Conservation (phyloP, 92 coral and sea anemone species). For the Actinernus sp. region DNA sequence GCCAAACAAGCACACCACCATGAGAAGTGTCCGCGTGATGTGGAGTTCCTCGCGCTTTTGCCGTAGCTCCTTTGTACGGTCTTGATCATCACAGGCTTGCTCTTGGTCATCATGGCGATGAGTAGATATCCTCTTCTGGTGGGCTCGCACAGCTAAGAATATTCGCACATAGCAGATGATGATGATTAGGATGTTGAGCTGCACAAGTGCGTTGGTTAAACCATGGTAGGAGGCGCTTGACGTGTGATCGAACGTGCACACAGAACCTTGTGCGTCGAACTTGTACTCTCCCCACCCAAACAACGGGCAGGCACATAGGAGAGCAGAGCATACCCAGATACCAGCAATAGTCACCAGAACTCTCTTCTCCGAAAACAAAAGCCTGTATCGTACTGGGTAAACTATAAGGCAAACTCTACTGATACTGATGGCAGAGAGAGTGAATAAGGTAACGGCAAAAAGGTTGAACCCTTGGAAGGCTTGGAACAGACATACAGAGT, state of each 20-base stretch:
- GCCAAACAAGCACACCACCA: slow-evolving; percentile 51
- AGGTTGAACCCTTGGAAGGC: slow-evolving; percentile 38
- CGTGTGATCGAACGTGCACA: slow-evolving; percentile 49
- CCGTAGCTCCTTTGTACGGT: not conserved
- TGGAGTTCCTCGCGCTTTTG: slow-evolving; percentile 42
- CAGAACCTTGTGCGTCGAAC: slow-evolving; percentile 26
- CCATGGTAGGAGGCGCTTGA: slow-evolving; percentile 43
- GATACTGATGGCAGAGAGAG: slow-evolving; percentile 43
- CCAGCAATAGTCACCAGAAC: slow-evolving; percentile 9
- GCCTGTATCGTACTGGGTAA: slow-evolving; percentile 15
- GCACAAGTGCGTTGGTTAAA: slow-evolving; percentile 10
- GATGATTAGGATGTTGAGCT: slow-evolving; percentile 18
- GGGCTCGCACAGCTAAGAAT: slow-evolving; percentile 25
- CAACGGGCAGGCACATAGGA: slow-evolving; percentile 37
- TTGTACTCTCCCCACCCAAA: slow-evolving; percentile 65
- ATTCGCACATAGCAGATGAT: slow-evolving; percentile 34
- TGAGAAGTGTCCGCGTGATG: slow-evolving; percentile 44
- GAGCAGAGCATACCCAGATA: slow-evolving; percentile 32
- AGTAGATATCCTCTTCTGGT: slow-evolving; percentile 30
- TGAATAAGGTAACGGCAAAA: slow-evolving; percentile 33
- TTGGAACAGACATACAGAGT: slow-evolving; percentile 30
- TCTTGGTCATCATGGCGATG: not conserved
- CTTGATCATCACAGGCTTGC: not conserved
- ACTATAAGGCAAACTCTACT: slow-evolving; percentile 36
- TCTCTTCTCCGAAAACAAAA: slow-evolving; percentile 6